Evolutionary conservation across 2,797 vertebrate genomes (phyloP).

Genomic region (Dicrostonyx torquatus): DNA sequence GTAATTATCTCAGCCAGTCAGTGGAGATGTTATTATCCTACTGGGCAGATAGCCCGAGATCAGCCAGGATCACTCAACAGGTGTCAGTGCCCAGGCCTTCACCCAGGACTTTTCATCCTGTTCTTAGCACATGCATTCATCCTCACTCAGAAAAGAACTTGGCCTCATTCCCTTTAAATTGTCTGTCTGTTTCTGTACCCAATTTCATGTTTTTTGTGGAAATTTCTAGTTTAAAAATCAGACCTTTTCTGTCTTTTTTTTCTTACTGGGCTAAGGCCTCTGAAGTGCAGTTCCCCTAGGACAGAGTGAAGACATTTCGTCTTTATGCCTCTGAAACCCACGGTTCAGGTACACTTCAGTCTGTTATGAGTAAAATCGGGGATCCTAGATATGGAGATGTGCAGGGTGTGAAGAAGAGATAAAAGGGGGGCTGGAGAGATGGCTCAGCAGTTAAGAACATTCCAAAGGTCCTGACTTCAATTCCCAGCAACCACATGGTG

Average conservation of each 20-base stretch:
- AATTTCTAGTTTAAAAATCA: constrained; percentile 19
- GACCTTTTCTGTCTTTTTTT: constrained; percentile 18
- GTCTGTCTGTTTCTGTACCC: not conserved
- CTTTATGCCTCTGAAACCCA: not conserved
- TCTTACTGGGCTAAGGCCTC: not conserved
- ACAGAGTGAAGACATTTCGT: not conserved
- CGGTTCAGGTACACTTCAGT: not conserved
- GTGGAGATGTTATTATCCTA: not conserved
- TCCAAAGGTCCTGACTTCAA: too few species aligned
- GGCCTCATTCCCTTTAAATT: not conserved
- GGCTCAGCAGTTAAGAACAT: too few species aligned
- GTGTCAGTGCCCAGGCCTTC: not conserved
- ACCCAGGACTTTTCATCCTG: not conserved
- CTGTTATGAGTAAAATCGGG: not conserved
- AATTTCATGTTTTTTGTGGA: not conserved
- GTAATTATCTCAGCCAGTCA: constrained; percentile 22
- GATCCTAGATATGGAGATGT: not conserved
- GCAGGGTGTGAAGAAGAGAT: not conserved
- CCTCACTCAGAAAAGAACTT: not conserved
- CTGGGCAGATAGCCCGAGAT: constrained; percentile 6
- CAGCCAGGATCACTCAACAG: not conserved
- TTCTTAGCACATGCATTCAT: not conserved
- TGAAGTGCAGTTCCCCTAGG: not conserved
- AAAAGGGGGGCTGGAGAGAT: too few species aligned
- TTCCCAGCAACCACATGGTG: too few species aligned